Evolutionary conservation across 2,113 vertebrate species (phyloP).

Genomic region (Pseudonaja textilis): DNA sequence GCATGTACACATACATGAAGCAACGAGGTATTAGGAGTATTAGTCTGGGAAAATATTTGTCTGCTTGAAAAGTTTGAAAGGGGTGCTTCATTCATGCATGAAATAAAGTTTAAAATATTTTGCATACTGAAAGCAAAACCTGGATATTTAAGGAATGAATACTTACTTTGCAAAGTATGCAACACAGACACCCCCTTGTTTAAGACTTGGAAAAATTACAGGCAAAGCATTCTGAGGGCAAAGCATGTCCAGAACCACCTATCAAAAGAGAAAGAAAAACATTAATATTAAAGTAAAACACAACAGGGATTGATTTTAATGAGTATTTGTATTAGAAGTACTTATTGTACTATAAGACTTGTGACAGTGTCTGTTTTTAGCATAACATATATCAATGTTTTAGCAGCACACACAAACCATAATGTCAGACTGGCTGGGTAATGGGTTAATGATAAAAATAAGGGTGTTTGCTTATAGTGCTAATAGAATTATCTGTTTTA

Average conservation of each 20-base stretch:
- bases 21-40: not conserved
- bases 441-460: not conserved
- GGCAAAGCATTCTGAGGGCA: conserved; percentile 81
- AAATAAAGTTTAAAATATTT: not conserved
- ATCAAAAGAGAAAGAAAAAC: not conserved
- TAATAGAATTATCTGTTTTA: not conserved
- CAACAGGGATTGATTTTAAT: not conserved
- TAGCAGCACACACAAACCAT: not conserved
- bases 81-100: not conserved
- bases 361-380: not conserved
- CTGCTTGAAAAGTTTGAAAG: not conserved
- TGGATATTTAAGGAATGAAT: conserved; percentile 12
- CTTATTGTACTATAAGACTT: not conserved
- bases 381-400: not conserved
- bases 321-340: not conserved
- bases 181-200: conserved; percentile 81
- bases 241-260: conserved; percentile 86
- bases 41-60: not conserved
- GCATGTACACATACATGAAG: not conserved
- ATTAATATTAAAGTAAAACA: not conserved
- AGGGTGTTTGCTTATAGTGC: not conserved
- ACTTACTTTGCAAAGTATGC: conserved; percentile 91
- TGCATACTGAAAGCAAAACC: conserved; percentile 6
- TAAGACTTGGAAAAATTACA: conserved; percentile 73
- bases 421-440: not conserved